A percentile compares a stretch with the other conserved stretches of the same genome.
Evolutionary conservation across 2,797 vertebrate species (phyloP).

Genomic region (Halcyon smyrnensis): DNA sequence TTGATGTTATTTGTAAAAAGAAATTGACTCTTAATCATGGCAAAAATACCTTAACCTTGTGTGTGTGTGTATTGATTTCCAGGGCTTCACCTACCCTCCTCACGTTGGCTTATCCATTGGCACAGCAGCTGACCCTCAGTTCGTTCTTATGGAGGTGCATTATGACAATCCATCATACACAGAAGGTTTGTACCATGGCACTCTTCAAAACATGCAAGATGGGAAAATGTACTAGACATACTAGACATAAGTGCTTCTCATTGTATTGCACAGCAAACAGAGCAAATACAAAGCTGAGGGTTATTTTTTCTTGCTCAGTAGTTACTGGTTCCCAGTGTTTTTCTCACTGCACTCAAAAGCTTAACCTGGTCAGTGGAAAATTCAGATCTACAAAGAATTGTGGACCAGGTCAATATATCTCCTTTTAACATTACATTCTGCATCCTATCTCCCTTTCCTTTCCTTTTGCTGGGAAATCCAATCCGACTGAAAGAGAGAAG

Average conservation of each 20-base stretch:
- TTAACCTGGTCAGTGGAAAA: background rate
- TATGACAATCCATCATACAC: slow-evolving; percentile 86
- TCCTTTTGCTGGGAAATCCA: background rate
- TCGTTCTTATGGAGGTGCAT: slow-evolving; percentile 88
- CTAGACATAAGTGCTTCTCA: background rate
- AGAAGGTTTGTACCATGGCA: slow-evolving; percentile 78
- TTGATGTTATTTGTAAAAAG: background rate
- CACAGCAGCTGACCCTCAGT: slow-evolving; percentile 81
- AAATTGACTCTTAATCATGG: background rate
- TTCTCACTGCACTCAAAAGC: background rate
- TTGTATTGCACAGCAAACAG: background rate
- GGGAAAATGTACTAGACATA: background rate
- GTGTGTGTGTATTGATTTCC: background rate
- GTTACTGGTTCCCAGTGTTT: background rate
- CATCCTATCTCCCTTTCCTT: background rate
- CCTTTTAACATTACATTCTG: background rate
- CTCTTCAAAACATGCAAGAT: background rate
- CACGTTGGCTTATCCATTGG: slow-evolving; percentile 88
- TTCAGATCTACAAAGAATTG: background rate
- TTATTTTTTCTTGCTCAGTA: background rate
- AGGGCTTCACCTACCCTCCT: slow-evolving; percentile 87
- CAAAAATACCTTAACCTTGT: background rate
- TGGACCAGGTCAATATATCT: background rate
- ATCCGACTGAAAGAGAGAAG: background rate
- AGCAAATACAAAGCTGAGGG: background rate